Conservation (phyloP, 2,797 vertebrate species). For the Podarcis lilfordi region DNA sequence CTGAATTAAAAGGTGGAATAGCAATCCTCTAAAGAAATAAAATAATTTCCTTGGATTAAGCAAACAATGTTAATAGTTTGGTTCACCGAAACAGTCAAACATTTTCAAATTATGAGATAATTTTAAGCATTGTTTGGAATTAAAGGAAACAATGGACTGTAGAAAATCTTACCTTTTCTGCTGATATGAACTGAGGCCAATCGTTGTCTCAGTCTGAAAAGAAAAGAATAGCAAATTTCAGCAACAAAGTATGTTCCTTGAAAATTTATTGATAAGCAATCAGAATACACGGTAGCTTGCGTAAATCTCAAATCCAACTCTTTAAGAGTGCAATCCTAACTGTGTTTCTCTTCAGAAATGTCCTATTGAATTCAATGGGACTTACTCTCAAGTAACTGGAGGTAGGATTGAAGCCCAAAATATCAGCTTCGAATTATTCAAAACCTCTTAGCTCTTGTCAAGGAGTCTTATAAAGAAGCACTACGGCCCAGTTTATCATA, state of each 20-base stretch:
- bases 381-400: background rate
- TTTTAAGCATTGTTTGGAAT: background rate
- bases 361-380: background rate
- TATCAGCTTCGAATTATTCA: background rate
- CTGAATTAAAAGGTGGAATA: background rate
- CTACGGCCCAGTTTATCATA: background rate
- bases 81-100: background rate
- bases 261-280: background rate
- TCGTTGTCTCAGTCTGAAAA: slow-evolving; percentile 91
- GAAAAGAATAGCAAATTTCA: slow-evolving; percentile 49
- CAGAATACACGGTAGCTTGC: background rate
- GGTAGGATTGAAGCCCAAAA: background rate
- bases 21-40: background rate
- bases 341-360: background rate
- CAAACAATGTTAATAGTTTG: background rate
- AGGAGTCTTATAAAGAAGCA: background rate
- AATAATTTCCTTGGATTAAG: background rate
- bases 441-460: background rate
- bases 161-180: slow-evolving; percentile 91
- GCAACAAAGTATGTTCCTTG: background rate
- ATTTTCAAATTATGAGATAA: background rate
- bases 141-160: background rate
- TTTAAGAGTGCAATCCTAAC: background rate
- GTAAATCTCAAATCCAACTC: background rate
- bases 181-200: slow-evolving; percentile 95